These are phyloP conservation scores for Drosophila nigritarsus DNA, from an alignment of 2,888 invertebrate genomes.

Conservation along the genomic window DNA sequence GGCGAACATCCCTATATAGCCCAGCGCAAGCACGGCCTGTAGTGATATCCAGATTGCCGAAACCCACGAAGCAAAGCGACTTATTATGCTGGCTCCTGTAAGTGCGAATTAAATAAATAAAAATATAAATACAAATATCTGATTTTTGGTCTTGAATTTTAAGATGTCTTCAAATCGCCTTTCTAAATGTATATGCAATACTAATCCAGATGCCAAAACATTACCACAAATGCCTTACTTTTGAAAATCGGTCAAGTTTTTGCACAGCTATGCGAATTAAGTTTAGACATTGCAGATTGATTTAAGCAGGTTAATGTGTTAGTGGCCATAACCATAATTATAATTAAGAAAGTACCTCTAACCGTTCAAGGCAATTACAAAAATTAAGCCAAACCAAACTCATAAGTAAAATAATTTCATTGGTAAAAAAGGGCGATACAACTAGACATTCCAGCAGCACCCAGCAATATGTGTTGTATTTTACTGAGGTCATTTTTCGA, in stretches of 20 bases:
- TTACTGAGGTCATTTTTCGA: slow-evolving; percentile 78
- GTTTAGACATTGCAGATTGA: background rate
- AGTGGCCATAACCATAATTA: background rate
- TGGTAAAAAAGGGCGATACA: slow-evolving; percentile 78
- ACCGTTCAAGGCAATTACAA: background rate
- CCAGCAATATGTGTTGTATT: slow-evolving; percentile 68
- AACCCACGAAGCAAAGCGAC: slow-evolving; percentile 85
- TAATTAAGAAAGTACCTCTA: background rate
- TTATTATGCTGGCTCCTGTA: slow-evolving; percentile 84
- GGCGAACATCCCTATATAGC: slow-evolving; percentile 84
- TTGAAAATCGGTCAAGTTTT: background rate
- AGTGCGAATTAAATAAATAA: background rate
- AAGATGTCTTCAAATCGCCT: background rate
- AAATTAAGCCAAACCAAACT: slow-evolving; percentile 14
- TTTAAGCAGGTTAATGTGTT: background rate
- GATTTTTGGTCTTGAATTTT: background rate
- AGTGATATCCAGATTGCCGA: slow-evolving; percentile 84
- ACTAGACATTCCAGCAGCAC: slow-evolving; percentile 75
- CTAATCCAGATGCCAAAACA: too few relatives aligned
- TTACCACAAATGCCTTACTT: too few relatives aligned
- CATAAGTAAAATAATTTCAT: background rate
- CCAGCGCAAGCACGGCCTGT: slow-evolving; percentile 84
- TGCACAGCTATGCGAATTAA: background rate
- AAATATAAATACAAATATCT: background rate
- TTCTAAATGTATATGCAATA: background rate